Evolutionary conservation across 1,140 invertebrate species (phyloP).

Genomic region (Brachionus calyciflorus): DNA sequence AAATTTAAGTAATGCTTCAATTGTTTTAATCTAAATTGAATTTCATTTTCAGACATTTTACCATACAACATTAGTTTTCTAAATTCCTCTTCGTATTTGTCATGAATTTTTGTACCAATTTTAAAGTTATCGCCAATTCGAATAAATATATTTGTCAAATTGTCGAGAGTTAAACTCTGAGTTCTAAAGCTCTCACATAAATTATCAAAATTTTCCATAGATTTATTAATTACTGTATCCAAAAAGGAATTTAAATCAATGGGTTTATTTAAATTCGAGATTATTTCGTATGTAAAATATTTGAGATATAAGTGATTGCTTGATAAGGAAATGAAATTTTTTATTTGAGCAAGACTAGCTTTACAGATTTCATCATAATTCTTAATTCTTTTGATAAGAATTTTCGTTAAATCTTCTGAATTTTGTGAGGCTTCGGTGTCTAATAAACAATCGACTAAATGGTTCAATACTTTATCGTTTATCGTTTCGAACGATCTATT

Average conservation of each 20-base stretch:
- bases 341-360: neutral
- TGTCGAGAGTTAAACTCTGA: neutral
- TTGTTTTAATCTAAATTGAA: constrained; percentile 12
- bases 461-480: neutral
- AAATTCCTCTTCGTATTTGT: neutral
- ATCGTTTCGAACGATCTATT: neutral
- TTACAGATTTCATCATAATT: neutral
- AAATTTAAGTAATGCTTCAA: constrained; percentile 22
- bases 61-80: neutral
- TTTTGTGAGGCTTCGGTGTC: neutral
- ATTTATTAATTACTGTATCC: neutral
- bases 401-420: neutral
- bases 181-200: neutral
- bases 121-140: neutral
- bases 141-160: neutral
- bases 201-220: neutral
- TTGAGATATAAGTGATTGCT: neutral
- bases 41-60: constrained; percentile 3
- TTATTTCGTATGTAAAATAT: neutral
- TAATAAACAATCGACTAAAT: neutral
- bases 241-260: neutral
- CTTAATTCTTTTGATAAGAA: neutral
- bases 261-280: neutral
- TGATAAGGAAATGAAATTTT: neutral
- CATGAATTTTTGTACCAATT: neutral